A percentile compares a stretch with the other conserved stretches of the same genome.
Conservation (phyloP, 2,888 invertebrate species). For the Lasioglossum malachurum region DNA sequence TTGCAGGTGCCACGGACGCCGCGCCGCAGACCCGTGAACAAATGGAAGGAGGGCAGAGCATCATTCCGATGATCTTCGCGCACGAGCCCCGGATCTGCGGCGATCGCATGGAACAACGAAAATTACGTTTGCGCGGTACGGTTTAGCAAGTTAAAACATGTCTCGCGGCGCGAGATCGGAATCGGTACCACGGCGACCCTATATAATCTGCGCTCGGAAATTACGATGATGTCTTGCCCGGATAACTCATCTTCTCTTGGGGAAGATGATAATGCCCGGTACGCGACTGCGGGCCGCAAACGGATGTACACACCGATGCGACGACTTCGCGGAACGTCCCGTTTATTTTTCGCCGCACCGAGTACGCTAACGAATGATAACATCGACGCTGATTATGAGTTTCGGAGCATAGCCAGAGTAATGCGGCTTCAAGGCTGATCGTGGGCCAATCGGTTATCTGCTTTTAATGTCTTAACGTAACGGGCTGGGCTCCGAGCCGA, state of each 20-base stretch:
- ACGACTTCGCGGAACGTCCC: slow-evolving; percentile 17
- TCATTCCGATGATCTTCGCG: background rate
- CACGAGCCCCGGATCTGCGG: background rate
- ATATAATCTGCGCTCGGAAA: slow-evolving; percentile 63
- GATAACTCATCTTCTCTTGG: slow-evolving; percentile 35
- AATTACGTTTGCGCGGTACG: slow-evolving; percentile 52
- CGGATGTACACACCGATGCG: slow-evolving; percentile 32
- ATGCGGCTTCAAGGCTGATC: slow-evolving; percentile 16
- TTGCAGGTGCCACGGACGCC: background rate
- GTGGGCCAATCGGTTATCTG: slow-evolving; percentile 1
- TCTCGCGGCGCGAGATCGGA: slow-evolving; percentile 64
- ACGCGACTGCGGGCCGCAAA: slow-evolving; percentile 41
- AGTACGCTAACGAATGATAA: slow-evolving; percentile 38
- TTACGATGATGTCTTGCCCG: slow-evolving; percentile 59
- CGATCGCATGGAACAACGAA: slow-evolving; percentile 41
- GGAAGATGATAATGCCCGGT: slow-evolving; percentile 54
- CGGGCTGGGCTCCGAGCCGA: background rate
- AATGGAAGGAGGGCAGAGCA: background rate
- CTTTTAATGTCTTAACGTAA: slow-evolving; percentile 19
- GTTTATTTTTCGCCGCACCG: background rate
- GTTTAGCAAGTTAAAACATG: slow-evolving; percentile 60
- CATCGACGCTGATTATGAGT: slow-evolving; percentile 40
- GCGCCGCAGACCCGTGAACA: background rate
- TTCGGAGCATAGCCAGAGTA: slow-evolving; percentile 19
- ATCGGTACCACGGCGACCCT: slow-evolving; percentile 51